These are phyloP conservation scores for Rutilus rutilus DNA, from an alignment of 2,113 vertebrate species.

Conservation along the genomic window DNA sequence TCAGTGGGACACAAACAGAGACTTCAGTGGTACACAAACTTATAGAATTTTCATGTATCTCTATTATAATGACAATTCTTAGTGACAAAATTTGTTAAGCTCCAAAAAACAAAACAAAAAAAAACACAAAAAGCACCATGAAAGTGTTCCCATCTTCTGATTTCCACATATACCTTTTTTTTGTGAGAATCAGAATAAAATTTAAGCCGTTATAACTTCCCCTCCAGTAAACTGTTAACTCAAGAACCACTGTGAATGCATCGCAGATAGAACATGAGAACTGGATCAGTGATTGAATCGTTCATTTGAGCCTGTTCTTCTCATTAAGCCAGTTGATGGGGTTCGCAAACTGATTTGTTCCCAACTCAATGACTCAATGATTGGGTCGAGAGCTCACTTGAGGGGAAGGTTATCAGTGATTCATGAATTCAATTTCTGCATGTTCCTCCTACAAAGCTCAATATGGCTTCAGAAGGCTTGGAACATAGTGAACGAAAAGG, in stretches of 20 bases:
- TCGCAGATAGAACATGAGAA: background rate
- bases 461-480: background rate
- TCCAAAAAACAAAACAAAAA: background rate
- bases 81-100: background rate
- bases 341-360: background rate
- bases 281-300: background rate
- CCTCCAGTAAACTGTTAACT: background rate
- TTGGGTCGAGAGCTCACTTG: background rate
- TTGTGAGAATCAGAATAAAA: background rate
- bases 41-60: background rate
- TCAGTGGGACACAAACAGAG: background rate
- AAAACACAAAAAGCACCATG: background rate
- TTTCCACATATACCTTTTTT: background rate
- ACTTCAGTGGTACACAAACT: background rate
- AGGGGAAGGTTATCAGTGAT: background rate
- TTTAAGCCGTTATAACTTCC: background rate
- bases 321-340: background rate
- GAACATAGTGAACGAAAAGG: background rate
- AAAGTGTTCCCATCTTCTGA: background rate
- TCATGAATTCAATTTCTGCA: background rate
- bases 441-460: background rate
- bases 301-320: background rate
- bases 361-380: background rate
- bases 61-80: background rate
- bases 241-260: background rate